These are phyloP conservation scores for Malacosoma neustria DNA, from an alignment of 2,888 invertebrate genomes.

Conservation along the genomic window DNA sequence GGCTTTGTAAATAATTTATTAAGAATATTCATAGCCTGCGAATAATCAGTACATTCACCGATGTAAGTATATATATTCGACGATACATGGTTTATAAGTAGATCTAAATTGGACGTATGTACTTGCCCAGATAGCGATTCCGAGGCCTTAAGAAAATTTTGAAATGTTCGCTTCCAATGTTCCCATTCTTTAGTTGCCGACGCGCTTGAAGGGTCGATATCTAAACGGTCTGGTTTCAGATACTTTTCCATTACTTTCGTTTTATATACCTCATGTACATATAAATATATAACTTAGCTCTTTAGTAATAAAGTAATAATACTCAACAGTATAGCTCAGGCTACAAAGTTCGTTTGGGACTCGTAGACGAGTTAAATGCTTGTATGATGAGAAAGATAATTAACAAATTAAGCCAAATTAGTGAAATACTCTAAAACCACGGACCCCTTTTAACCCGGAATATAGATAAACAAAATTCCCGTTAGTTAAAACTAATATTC, in stretches of 20 bases:
- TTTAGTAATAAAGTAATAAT: too few relatives aligned
- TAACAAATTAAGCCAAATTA: too few relatives aligned
- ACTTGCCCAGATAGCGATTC: too few relatives aligned
- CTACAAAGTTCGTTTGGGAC: too few relatives aligned
- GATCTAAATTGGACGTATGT: neutral
- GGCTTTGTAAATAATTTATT: neutral
- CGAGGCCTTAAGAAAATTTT: neutral
- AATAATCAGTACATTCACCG: neutral
- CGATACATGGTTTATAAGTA: neutral
- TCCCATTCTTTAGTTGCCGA: neutral
- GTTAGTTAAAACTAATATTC: slow-evolving; percentile 2
- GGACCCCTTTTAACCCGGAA: too few relatives aligned
- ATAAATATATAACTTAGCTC: too few relatives aligned
- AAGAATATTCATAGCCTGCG: neutral
- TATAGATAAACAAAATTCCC: too few relatives aligned
- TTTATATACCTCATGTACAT: too few relatives aligned
- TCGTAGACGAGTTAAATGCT: too few relatives aligned
- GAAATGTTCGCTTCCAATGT: neutral
- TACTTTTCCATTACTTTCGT: slow-evolving; percentile 1
- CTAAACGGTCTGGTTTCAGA: neutral
- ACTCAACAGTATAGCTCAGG: too few relatives aligned
- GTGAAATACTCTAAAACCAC: too few relatives aligned
- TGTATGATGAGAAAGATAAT: too few relatives aligned
- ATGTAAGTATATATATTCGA: neutral
- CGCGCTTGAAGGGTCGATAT: neutral